Conservation (phyloP, 1,140 invertebrate genomes). For the Pseudachorutes palmiensis region DNA sequence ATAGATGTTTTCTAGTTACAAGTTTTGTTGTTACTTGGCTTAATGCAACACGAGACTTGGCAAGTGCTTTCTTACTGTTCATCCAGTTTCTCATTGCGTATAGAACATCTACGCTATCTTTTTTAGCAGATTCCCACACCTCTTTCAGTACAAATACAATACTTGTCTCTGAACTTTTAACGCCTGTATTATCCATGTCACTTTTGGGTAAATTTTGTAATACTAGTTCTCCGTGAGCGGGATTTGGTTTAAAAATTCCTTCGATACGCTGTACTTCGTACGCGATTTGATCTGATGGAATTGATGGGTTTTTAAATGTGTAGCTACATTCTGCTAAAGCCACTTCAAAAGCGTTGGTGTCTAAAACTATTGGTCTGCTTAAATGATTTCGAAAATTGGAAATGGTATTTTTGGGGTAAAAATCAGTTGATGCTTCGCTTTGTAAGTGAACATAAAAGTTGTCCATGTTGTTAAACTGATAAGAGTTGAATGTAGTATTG, state of each 20-base stretch:
- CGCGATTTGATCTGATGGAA: background rate
- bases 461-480: background rate
- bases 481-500: too few relatives aligned
- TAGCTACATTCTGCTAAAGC: conserved; percentile 11
- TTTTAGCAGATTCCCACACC: background rate
- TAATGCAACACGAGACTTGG: background rate
- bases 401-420: conserved; percentile 9
- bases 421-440: background rate
- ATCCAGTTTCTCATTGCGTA: background rate
- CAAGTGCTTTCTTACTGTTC: background rate
- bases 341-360: background rate
- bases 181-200: background rate
- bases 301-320: background rate
- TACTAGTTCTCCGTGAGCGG: background rate
- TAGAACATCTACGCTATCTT: background rate
- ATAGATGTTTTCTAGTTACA: too few relatives aligned
- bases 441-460: conserved; percentile 6
- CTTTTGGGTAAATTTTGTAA: background rate
- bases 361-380: background rate
- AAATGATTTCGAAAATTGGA: conserved; percentile 12
- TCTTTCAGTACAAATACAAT: background rate
- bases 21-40: too few relatives aligned
- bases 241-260: background rate
- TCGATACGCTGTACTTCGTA: background rate
- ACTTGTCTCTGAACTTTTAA: background rate